Conservation (phyloP, 2,797 vertebrate genomes). For the Onychomys arenicola region DNA sequence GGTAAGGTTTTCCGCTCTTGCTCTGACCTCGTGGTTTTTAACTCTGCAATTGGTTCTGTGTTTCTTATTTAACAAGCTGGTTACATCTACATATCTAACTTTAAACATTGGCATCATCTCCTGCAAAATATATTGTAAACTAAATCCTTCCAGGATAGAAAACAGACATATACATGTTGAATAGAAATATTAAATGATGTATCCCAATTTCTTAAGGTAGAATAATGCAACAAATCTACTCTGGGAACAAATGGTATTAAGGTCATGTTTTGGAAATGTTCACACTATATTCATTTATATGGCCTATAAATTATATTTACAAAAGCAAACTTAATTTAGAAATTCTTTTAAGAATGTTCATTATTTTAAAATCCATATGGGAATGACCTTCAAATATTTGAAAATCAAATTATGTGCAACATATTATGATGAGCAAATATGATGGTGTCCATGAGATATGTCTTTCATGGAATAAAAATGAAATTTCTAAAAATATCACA, state of each 20-base stretch:
- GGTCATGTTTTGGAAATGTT: background rate
- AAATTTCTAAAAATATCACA: slow-evolving; percentile 17
- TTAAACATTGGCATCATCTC: background rate
- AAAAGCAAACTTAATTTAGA: slow-evolving; percentile 6
- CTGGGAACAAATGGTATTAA: background rate
- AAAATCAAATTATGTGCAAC: slow-evolving; percentile 48
- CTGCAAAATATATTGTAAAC: background rate
- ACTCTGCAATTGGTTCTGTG: too few species aligned
- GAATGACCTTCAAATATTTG: slow-evolving; percentile 15
- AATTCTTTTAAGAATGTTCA: slow-evolving; percentile 23
- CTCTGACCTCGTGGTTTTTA: too few species aligned
- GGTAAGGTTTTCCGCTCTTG: too few species aligned
- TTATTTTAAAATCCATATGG: slow-evolving; percentile 50
- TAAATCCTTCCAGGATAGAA: background rate
- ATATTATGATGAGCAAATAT: background rate
- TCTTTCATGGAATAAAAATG: background rate
- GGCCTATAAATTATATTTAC: background rate
- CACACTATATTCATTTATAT: background rate
- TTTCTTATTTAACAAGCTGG: too few species aligned
- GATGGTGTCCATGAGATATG: background rate
- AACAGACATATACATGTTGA: background rate
- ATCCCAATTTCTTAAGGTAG: background rate
- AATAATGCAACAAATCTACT: background rate
- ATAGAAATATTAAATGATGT: background rate
- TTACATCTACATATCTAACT: too few species aligned